A percentile compares a stretch with the other conserved stretches of the same genome.
Evolutionary conservation across 2,888 invertebrate species (phyloP).

Genomic region (Dicyrtoma fusca): DNA sequence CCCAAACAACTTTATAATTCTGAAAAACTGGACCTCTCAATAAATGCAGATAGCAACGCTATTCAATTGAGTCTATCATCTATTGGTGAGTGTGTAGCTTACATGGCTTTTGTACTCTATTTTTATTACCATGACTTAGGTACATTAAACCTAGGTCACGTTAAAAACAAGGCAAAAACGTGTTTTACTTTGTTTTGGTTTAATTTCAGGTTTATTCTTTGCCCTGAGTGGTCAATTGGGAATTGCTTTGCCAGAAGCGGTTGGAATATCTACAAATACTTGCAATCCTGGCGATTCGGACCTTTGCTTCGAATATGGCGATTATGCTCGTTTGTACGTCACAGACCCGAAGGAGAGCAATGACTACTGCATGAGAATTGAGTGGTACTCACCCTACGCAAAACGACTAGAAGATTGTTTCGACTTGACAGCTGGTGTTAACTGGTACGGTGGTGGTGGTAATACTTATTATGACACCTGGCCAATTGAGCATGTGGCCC

Average conservation of each 20-base stretch:
- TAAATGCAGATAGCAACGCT: background rate
- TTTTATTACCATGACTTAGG: no score
- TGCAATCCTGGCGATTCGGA: slow-evolving; percentile 13
- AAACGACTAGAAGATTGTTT: slow-evolving; percentile 50
- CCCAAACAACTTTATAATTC: no score
- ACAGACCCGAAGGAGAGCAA: slow-evolving; percentile 12
- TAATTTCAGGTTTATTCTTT: background rate
- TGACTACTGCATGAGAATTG: slow-evolving; percentile 43
- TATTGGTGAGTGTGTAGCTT: background rate
- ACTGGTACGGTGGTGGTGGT: slow-evolving; percentile 48
- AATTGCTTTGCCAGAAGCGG: slow-evolving; percentile 14
- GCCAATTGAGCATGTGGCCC: slow-evolving; percentile 46
- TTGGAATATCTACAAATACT: slow-evolving; percentile 6
- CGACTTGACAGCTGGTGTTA: slow-evolving; percentile 39
- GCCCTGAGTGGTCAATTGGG: slow-evolving; percentile 30
- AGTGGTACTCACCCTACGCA: slow-evolving; percentile 47
- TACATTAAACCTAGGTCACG: no score
- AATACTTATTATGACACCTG: slow-evolving; percentile 44
- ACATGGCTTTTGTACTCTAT: no score
- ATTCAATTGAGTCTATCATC: background rate
- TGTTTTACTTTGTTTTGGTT: background rate
- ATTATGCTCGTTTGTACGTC: slow-evolving; percentile 36
- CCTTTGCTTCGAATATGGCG: slow-evolving; percentile 26
- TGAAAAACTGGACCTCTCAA: no score
- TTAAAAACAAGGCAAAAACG: no score